phyloP scores from a whole-genome alignment of 2,113 vertebrate species.

The Sinocyclocheilus anshuiensis region DNA sequence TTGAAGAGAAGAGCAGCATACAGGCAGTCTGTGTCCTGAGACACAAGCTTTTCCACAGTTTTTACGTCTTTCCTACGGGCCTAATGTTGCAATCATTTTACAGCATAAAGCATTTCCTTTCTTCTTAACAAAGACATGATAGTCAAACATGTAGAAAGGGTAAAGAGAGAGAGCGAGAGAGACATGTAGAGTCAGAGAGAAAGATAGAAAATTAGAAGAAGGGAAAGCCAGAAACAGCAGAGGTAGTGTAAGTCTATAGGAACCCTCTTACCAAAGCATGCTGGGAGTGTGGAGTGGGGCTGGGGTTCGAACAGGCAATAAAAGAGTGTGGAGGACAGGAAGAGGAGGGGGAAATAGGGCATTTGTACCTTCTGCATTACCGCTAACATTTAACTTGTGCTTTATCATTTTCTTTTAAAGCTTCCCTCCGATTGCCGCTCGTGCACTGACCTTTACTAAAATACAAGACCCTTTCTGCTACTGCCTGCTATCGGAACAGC shows the following conservation, averaged over 20 bases:
- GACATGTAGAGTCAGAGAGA: constrained; percentile 57
- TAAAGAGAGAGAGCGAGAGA: constrained; percentile 72
- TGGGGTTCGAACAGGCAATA: constrained; percentile 92
- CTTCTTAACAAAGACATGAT: constrained; percentile 67
- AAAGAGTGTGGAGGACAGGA: constrained; percentile 78
- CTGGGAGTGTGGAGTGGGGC: constrained; percentile 91
- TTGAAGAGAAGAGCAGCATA: constrained; percentile 73
- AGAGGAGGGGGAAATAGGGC: constrained; percentile 53
- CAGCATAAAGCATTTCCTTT: constrained; percentile 60
- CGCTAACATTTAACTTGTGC: constrained; percentile 84
- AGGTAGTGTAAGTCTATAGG: constrained; percentile 82
- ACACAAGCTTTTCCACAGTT: constrained; percentile 63
- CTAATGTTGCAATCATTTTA: constrained; percentile 70
- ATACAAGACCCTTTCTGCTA: constrained; percentile 66
- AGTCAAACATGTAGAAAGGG: constrained; percentile 77
- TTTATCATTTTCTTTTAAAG: constrained; percentile 75
- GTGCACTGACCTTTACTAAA: constrained; percentile 67
- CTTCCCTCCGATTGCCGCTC: constrained; percentile 71
- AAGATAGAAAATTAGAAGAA: not conserved
- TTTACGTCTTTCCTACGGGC: constrained; percentile 68
- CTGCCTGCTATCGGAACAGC: constrained; percentile 84
- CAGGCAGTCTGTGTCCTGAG: constrained; percentile 65
- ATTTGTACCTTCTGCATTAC: constrained; percentile 80
- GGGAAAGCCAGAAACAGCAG: constrained; percentile 65
- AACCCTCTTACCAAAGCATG: constrained; percentile 93